A percentile compares a stretch with the other conserved stretches of the same genome.
Conservation (phyloP, 2,888 invertebrate genomes). For the Chloroclystis v-ata region DNA sequence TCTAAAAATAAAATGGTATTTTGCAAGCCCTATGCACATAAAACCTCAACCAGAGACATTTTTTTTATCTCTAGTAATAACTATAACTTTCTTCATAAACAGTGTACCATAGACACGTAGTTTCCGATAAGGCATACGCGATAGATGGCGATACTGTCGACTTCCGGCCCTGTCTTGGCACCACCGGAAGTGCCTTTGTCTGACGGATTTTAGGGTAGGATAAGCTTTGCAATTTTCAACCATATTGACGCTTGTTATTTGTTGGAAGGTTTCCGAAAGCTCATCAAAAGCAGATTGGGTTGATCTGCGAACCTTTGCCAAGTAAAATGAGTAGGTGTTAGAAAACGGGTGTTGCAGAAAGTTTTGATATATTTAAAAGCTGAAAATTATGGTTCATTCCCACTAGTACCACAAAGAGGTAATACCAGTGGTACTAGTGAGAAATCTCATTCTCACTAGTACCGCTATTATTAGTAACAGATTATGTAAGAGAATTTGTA, state of each 20-base stretch:
- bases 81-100: constrained; percentile 22
- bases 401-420: too few relatives aligned
- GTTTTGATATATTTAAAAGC: background rate
- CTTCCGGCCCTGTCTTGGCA: constrained; percentile 48
- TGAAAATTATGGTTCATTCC: too few relatives aligned
- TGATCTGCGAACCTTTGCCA: constrained; percentile 8
- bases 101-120: constrained; percentile 25
- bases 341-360: background rate
- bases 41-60: too few relatives aligned
- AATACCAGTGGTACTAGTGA: too few relatives aligned
- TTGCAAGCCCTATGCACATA: too few relatives aligned
- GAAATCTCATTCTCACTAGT: too few relatives aligned
- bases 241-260: constrained; percentile 22
- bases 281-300: constrained; percentile 24
- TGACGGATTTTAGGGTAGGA: constrained; percentile 34
- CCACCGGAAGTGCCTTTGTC: constrained; percentile 58
- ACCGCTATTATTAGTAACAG: too few relatives aligned
- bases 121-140: constrained; percentile 31
- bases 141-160: constrained; percentile 46
- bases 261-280: constrained; percentile 22
- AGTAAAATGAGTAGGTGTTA: constrained; percentile 4
- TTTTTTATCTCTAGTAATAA: constrained; percentile 8
- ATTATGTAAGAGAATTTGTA: too few relatives aligned
- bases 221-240: constrained; percentile 23
- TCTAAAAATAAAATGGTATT: too few relatives aligned